phyloP scores from a whole-genome alignment of 2,888 invertebrate species.

The Bimastos eiseni region DNA sequence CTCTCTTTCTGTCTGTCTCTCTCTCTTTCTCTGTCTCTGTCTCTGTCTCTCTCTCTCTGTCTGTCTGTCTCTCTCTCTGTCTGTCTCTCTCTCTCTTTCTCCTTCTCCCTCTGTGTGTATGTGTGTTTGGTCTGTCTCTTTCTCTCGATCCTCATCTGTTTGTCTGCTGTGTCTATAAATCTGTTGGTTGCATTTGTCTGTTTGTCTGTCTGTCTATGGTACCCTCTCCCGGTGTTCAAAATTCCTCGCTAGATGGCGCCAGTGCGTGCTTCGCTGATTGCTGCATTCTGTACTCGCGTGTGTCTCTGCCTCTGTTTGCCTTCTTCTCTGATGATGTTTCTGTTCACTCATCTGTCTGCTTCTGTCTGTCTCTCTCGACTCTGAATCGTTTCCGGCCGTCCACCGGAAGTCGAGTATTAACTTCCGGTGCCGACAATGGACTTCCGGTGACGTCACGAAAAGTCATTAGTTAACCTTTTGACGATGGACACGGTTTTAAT shows the following conservation, averaged over 20 bases:
- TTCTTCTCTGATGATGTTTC: neutral
- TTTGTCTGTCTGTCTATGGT: neutral
- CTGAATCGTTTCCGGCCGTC: neutral
- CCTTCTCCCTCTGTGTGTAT: neutral
- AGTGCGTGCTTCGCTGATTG: slow-evolving; percentile 19
- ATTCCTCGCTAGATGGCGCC: neutral
- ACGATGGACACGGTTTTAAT: slow-evolving; percentile 13
- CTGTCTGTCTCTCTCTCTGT: neutral
- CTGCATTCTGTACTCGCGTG: neutral
- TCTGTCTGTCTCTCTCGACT: slow-evolving; percentile 17
- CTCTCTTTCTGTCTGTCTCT: neutral
- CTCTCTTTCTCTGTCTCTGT: neutral
- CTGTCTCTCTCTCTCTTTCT: neutral
- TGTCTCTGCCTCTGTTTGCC: neutral
- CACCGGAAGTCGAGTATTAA: neutral
- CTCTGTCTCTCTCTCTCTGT: neutral
- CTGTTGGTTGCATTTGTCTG: neutral
- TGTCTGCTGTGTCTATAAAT: too few relatives aligned
- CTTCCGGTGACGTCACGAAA: slow-evolving; percentile 4
- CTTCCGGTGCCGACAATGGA: neutral
- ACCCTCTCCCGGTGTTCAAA: neutral
- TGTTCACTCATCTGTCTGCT: neutral
- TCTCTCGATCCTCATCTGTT: too few relatives aligned
- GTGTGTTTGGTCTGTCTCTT: neutral
- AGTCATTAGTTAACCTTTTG: slow-evolving; percentile 6